Conservation (phyloP, 2,888 invertebrate genomes). For the Galerucella pusilla region DNA sequence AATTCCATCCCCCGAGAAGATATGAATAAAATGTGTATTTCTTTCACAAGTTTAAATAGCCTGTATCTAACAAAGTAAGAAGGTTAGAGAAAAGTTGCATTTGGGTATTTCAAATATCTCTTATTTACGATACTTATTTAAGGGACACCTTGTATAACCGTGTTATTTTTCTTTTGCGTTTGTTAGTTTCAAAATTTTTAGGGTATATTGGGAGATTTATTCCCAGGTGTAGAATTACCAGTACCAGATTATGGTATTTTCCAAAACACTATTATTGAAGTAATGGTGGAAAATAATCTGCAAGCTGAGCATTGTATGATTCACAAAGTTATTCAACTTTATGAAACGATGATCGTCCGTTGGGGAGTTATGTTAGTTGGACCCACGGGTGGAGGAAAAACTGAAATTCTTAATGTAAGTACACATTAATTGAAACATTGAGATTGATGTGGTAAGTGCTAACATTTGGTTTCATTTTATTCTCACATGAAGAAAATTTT, state of each 20-base stretch:
- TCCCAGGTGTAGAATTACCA: conserved; percentile 84
- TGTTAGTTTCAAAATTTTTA: conserved; percentile 55
- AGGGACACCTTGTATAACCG: too few species aligned
- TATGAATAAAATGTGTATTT: too few species aligned
- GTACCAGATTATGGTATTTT: conserved; percentile 83
- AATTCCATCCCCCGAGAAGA: too few species aligned
- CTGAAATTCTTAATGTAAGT: conserved; percentile 76
- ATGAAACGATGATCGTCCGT: conserved; percentile 90
- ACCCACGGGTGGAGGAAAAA: conserved; percentile 89
- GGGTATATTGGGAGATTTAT: conserved; percentile 90
- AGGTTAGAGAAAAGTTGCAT: too few species aligned
- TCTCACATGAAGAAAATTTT: too few species aligned
- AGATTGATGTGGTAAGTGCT: background rate
- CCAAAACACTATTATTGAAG: conserved; percentile 71
- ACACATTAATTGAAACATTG: background rate
- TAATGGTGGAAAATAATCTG: conserved; percentile 70
- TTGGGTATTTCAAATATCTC: too few species aligned
- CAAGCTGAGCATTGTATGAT: conserved; percentile 77
- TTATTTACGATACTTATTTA: too few species aligned
- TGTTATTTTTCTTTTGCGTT: too few species aligned
- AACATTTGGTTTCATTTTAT: background rate
- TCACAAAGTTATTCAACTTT: conserved; percentile 83
- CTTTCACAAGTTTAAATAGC: too few species aligned
- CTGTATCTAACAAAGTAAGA: too few species aligned
- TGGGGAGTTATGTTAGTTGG: conserved; percentile 95